Evolutionary conservation across 2,113 vertebrate genomes (phyloP).

Genomic region (Todiramphus chloris): DNA sequence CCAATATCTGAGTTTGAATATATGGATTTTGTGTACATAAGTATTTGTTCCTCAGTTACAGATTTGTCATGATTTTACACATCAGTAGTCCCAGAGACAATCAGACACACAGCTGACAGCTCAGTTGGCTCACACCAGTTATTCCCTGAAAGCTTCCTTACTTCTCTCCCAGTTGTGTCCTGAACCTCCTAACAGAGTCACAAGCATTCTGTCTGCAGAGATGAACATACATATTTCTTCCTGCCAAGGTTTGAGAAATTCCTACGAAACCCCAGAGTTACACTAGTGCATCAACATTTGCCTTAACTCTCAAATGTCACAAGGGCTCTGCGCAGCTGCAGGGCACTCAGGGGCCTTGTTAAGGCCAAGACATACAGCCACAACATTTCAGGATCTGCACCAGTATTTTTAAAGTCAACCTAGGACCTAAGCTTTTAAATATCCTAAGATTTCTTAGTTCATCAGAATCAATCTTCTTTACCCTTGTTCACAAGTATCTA

Average conservation of each 20-base stretch:
- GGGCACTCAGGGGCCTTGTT: neutral
- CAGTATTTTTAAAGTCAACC: neutral
- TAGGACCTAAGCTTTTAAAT: neutral
- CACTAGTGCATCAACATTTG: neutral
- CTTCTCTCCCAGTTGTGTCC: neutral
- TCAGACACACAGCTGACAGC: neutral
- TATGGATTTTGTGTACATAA: neutral
- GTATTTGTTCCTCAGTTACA: neutral
- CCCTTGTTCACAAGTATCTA: neutral
- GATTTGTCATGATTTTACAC: neutral
- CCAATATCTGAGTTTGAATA: neutral
- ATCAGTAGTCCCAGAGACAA: neutral
- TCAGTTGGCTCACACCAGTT: neutral
- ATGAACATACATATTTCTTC: neutral
- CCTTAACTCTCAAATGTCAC: neutral
- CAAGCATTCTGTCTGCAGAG: neutral
- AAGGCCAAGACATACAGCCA: neutral
- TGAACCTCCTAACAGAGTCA: neutral
- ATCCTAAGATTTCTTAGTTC: neutral
- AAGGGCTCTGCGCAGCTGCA: neutral
- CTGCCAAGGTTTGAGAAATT: neutral
- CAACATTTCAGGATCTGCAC: neutral
- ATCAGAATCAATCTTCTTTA: neutral
- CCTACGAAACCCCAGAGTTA: neutral
- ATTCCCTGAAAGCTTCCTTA: neutral